Percentiles rank a stretch among this genome's conserved stretches.
Evolutionary conservation across 2,113 vertebrate species (phyloP).

Genomic region (Lichenostomus cassidix): DNA sequence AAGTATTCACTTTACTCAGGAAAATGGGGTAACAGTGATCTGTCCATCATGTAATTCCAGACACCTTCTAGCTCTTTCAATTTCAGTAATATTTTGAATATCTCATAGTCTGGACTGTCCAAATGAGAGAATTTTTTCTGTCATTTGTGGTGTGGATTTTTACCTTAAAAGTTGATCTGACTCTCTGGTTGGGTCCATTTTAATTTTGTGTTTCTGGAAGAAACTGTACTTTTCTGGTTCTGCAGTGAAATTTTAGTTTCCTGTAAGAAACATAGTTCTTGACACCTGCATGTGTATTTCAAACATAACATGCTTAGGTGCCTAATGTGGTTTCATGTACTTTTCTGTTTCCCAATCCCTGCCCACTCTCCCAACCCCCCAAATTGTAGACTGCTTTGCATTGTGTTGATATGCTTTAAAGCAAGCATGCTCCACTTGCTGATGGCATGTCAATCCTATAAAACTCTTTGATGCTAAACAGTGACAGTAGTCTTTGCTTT

Average conservation of each 20-base stretch:
- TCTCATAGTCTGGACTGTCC: not conserved
- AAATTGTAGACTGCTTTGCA: not conserved
- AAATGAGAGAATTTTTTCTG: not conserved
- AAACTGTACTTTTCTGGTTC: not conserved
- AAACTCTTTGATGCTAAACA: conserved; percentile 28
- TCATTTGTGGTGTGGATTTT: not conserved
- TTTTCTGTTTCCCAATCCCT: not conserved
- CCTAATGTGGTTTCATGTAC: not conserved
- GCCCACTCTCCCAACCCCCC: fast-evolving
- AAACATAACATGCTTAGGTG: not conserved
- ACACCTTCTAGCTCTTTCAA: not conserved
- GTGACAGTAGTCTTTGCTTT: not conserved
- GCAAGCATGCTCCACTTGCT: conserved; percentile 3
- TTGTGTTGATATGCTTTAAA: conserved; percentile 6
- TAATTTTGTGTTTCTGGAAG: not conserved
- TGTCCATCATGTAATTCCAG: not conserved
- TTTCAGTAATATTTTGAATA: not conserved
- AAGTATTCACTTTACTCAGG: fast-evolving
- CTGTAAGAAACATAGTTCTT: not conserved
- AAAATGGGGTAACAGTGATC: not conserved
- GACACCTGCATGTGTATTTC: not conserved
- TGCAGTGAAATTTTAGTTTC: not conserved
- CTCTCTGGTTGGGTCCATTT: not conserved
- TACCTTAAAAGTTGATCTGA: not conserved
- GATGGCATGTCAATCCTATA: not conserved